Base-by-base conservation (phyloP, 2,797 vertebrate genomes). In the Smutsia gigantea region DNA sequence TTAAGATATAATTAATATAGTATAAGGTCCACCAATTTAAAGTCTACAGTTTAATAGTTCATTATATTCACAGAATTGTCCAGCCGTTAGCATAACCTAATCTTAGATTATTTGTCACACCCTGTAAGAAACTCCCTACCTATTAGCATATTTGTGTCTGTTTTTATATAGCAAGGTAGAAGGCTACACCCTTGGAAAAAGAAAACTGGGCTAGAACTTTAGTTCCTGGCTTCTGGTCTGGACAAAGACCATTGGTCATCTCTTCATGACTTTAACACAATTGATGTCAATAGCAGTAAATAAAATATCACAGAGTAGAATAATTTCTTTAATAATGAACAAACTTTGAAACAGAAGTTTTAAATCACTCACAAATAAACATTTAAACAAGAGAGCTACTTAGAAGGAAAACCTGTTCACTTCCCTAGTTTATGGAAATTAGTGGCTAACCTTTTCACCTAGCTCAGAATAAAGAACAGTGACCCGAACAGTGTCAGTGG, bases 241-340 rank as follows among this genome's bases (percentile, higher is more conserved):
- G 87, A 51, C 63, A 49, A 21, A 74, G 1, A 42, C 71, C 27
- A 25, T 66, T 94, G 77, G 82, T 18, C 46, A 81, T 71, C 57
- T 91, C 82, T 90, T 77, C 61, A 23, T 72, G 82, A 82, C 46
- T 95, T 57, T 87, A 95, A 61, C 31, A 69, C 83, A 89, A 57
- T 63, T 86, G 79, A 71, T 69, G 55, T 71, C 63, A 78, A 4
- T 66, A 87, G 55, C 59, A 84, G 31, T 90, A 93, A 93, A 85
- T 96, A 74, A 86, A 61, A 23, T 90, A 87, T 87, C 31, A 64
- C 39, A 59, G 59, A 77, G 34, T 63, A 69, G 18, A 90, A 69
- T 87, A 57, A 39, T 39, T 55, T 92, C 69, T 89, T 77, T 87
- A 23, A 71, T 27, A 17, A 34, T 66, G 78, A 84, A 83, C 42